Percentiles rank a stretch among this genome's conserved stretches.
phyloP scores from a whole-genome alignment of 2,113 vertebrate species.

The Ramphastos sulfuratus region DNA sequence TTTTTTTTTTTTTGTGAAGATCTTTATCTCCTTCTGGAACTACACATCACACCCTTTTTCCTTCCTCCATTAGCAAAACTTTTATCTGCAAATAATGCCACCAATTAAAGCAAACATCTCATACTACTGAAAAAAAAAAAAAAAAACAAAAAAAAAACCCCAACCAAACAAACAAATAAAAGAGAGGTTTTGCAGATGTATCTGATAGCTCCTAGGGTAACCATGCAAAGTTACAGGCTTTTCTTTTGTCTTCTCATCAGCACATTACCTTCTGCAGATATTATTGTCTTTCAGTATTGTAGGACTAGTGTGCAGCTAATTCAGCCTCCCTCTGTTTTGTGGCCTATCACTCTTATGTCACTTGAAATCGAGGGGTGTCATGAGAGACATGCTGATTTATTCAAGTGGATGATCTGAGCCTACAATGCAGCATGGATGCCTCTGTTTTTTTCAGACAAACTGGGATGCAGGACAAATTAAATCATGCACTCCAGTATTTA shows the following conservation, averaged over 20 bases:
- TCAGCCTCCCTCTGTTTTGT: neutral
- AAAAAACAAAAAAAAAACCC: neutral
- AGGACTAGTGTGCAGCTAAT: neutral
- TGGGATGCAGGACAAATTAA: neutral
- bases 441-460: neutral
- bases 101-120: constrained; percentile 7
- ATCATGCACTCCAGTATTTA: neutral
- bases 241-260: neutral
- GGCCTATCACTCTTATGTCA: neutral
- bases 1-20: neutral
- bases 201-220: neutral
- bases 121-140: neutral
- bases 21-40: neutral
- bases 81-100: neutral
- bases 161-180: neutral
- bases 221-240: neutral
- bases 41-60: neutral
- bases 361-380: neutral
- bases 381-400: neutral
- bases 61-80: neutral
- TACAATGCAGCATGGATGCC: neutral
- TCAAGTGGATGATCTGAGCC: neutral
- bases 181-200: neutral
- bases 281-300: neutral
- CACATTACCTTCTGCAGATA: neutral